phyloP scores from a whole-genome alignment of 2,888 invertebrate genomes.

The Cynaeus angustus region DNA sequence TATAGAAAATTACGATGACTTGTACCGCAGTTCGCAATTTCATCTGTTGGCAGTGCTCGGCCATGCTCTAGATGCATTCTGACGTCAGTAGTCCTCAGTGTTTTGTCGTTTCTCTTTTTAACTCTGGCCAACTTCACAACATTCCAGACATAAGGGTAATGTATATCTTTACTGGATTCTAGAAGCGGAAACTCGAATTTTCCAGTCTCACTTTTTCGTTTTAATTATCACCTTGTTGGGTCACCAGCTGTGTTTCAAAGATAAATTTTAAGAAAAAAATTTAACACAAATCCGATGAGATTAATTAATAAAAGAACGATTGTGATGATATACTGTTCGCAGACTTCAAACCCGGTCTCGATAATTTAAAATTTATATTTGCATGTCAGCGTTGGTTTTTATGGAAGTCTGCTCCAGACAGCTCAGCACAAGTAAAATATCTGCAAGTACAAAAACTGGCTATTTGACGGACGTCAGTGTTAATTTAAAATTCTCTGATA shows the following conservation, averaged over 20 bases:
- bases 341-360: slow-evolving; percentile 34
- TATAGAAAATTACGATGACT: slow-evolving; percentile 46
- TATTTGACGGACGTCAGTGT: slow-evolving; percentile 48
- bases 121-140: slow-evolving; percentile 36
- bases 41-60: slow-evolving; percentile 14
- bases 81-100: slow-evolving; percentile 44
- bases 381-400: slow-evolving; percentile 48
- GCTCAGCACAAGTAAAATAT: slow-evolving; percentile 52
- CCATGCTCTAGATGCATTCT: slow-evolving; percentile 34
- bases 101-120: slow-evolving; percentile 46
- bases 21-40: slow-evolving; percentile 39
- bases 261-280: too few relatives aligned
- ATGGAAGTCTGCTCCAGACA: slow-evolving; percentile 48
- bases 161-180: slow-evolving; percentile 42
- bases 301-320: slow-evolving; percentile 8
- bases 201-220: slow-evolving; percentile 8
- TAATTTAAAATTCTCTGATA: slow-evolving; percentile 49
- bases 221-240: slow-evolving; percentile 15
- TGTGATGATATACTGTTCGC: slow-evolving; percentile 37
- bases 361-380: slow-evolving; percentile 52
- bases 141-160: slow-evolving; percentile 43
- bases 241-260: neutral
- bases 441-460: slow-evolving; percentile 48
- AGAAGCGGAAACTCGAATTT: slow-evolving; percentile 40
- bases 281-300: neutral